Conservation (phyloP, 2,888 invertebrate genomes). For the Brassicogethes aeneus region DNA sequence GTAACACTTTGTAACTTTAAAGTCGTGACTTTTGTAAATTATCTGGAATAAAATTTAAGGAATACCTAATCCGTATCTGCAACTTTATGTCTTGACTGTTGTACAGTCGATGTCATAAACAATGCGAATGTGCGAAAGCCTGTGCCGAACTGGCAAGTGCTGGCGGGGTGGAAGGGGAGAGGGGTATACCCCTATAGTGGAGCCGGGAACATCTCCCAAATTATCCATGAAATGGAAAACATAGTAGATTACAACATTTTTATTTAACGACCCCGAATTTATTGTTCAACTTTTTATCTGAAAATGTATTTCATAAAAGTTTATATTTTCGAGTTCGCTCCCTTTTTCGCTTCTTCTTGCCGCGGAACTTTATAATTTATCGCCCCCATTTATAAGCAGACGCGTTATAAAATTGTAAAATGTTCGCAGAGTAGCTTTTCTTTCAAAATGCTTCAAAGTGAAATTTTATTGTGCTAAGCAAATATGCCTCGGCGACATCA, state of each 20-base stretch:
- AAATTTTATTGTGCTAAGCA: neutral
- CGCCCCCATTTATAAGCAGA: neutral
- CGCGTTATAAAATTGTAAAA: neutral
- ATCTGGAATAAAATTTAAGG: too few relatives aligned
- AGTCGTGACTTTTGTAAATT: too few relatives aligned
- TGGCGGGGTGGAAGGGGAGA: too few relatives aligned
- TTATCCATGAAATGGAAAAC: conserved; percentile 31
- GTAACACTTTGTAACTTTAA: too few relatives aligned
- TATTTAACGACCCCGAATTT: conserved; percentile 28
- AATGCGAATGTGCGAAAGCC: conserved; percentile 33
- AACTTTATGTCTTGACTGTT: conserved; percentile 32
- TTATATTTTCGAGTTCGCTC: conserved; percentile 14
- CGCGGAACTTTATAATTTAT: conserved; percentile 2
- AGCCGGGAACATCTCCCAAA: too few relatives aligned
- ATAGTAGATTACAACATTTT: conserved; percentile 29
- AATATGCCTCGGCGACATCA: too few relatives aligned
- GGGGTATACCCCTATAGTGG: conserved; percentile 26
- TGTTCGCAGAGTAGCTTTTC: neutral
- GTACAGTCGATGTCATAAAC: conserved; percentile 32
- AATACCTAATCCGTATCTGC: too few relatives aligned
- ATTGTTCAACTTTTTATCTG: conserved; percentile 26
- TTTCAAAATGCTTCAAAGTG: neutral
- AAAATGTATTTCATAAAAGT: conserved; percentile 24
- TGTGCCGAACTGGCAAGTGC: conserved; percentile 24
- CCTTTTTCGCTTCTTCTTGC: too few relatives aligned